Evolutionary conservation across 2,797 vertebrate species (phyloP).

Genomic region (Sebastes cheni): DNA sequence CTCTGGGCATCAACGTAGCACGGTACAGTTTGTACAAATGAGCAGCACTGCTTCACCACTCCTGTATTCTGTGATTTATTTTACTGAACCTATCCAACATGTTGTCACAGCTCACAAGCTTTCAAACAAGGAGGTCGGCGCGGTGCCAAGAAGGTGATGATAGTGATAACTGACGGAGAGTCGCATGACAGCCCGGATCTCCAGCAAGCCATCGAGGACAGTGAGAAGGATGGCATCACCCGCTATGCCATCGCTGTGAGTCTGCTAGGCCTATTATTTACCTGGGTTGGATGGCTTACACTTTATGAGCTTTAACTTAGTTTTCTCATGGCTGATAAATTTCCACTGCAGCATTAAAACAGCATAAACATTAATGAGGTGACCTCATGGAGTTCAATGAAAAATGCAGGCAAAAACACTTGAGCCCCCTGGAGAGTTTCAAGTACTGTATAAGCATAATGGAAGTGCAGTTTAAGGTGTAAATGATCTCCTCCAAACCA

Average conservation of each 20-base stretch:
- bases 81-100: not conserved
- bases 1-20: conserved; percentile 93
- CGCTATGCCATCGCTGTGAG: conserved; percentile 96
- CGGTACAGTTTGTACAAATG: conserved; percentile 77
- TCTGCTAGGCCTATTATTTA: conserved; percentile 35
- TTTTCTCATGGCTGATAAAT: conserved; percentile 34
- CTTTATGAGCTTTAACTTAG: conserved; percentile 14
- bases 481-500: conserved; percentile 59
- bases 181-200: conserved; percentile 96
- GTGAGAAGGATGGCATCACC: conserved; percentile 94
- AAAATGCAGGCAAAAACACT: conserved; percentile 34
- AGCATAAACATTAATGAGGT: conserved; percentile 41
- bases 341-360: conserved; percentile 30
- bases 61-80: not conserved
- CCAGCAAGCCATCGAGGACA: conserved; percentile 93
- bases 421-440: conserved; percentile 1
- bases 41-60: not conserved
- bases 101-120: conserved; percentile 88
- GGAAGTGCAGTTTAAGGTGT: conserved; percentile 54
- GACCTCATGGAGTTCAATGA: conserved; percentile 46
- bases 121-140: conserved; percentile 96
- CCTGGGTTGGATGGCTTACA: conserved; percentile 1
- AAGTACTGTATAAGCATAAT: conserved; percentile 15
- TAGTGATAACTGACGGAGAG: conserved; percentile 98
- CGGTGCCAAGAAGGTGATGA: conserved; percentile 99